Evolutionary conservation across 2,888 invertebrate genomes (phyloP).

Genomic region (Meghimatium bilineatum): DNA sequence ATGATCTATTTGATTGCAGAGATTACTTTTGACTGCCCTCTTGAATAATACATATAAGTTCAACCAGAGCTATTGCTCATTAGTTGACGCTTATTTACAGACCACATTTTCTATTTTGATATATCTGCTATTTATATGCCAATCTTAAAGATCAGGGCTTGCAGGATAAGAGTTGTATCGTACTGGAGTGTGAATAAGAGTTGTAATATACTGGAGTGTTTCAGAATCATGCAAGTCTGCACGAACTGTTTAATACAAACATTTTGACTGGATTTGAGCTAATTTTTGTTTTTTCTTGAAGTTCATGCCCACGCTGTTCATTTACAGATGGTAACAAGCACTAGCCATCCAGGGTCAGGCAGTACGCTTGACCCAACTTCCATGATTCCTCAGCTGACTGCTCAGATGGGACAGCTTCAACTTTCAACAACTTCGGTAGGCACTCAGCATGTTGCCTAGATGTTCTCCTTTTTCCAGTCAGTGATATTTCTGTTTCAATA

Average conservation of each 20-base stretch:
- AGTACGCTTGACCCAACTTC: constrained; percentile 53
- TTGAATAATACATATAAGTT: not conserved
- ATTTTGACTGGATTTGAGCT: not conserved
- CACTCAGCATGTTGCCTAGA: constrained; percentile 45
- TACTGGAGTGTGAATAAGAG: not conserved
- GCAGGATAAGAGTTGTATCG: not conserved
- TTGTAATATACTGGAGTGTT: not conserved
- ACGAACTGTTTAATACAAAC: not conserved
- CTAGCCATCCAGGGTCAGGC: constrained; percentile 53
- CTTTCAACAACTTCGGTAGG: constrained; percentile 79
- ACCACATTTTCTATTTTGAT: not conserved
- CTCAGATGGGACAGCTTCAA: constrained; percentile 84
- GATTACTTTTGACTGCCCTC: not conserved
- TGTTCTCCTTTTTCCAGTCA: constrained; percentile 29
- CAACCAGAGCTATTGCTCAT: not conserved
- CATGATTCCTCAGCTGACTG: constrained; percentile 53
- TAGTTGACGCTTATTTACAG: not conserved
- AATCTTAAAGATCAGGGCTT: not conserved
- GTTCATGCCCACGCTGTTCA: constrained; percentile 43
- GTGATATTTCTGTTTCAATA: not conserved
- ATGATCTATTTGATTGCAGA: not conserved
- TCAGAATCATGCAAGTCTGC: not conserved
- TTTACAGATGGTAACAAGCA: constrained; percentile 58
- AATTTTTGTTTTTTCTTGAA: not conserved
- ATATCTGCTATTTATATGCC: not conserved